Evolutionary conservation across 2,888 invertebrate species (phyloP), one percentile per base, ranked within the genome.

Genomic region (Endomychus coccineus): DNA sequence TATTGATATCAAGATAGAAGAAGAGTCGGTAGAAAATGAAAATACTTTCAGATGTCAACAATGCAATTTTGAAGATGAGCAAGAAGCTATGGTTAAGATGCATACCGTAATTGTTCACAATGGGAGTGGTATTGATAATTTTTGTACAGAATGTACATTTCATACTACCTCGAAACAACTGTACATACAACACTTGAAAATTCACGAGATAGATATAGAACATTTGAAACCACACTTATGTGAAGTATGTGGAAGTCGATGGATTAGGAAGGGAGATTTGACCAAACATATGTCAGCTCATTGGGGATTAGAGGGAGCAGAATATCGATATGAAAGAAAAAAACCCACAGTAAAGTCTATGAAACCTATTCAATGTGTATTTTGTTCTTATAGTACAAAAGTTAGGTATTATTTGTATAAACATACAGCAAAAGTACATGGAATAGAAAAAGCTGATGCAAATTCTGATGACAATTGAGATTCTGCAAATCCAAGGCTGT

Each of bases 351-450:
- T n/a, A n/a, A n/a, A n/a, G n/a, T n/a, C n/a, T 27, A 38, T 36
- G 16, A 32, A 34, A 11, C 25, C 40, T 22, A 34, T 40, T 17
- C 21, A 38, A 22, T 42, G 42, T 29, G 21, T 27, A 15, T 21
- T 43, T 16, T 42, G 38, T 30, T 16, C 17, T 28, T 34, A 37
- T 13, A 32, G 12, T 13, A 34, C 29, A 24, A 31, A 27, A 36
- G 27, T 40, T 10, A 34, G 34, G 12, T 24, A 45, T 27, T 38
- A 43, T 13, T 34, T 42, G 29, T 44, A 44, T 31, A 34, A 39
- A 12, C 42, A 42, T 6, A 34, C 39, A 39, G 22, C 15, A n/a
- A 45, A 37, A n/a, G 21, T 38, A 36, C 43, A 40, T 34, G 47
- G 43, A 19, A 21, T n/a, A n/a, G n/a, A n/a, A n/a, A n/a, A n/a